These are phyloP conservation scores for Drosophila seclusa DNA, from an alignment of 2,888 invertebrate species.

Conservation along the genomic window DNA sequence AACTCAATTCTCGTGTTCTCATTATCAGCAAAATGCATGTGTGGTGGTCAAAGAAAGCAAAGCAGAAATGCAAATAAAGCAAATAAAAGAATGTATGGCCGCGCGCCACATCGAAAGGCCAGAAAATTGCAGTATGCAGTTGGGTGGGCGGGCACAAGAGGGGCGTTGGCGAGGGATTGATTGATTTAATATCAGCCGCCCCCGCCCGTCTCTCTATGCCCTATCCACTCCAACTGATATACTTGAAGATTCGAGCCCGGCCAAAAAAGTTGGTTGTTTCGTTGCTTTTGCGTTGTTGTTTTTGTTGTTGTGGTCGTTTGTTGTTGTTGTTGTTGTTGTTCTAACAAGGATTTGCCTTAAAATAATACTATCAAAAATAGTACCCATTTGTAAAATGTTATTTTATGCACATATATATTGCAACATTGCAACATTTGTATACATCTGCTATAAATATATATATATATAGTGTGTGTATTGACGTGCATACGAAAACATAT, in stretches of 20 bases:
- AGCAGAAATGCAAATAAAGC: constrained; percentile 76
- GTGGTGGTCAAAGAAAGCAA: constrained; percentile 60
- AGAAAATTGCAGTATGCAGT: constrained; percentile 16
- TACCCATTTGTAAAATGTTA: constrained; percentile 68
- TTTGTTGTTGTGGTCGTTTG: constrained; percentile 38
- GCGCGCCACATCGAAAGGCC: constrained; percentile 34
- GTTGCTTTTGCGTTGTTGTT: constrained; percentile 39
- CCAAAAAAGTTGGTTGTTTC: constrained; percentile 32
- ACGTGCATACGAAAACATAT: constrained; percentile 84
- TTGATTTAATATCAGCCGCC: constrained; percentile 1
- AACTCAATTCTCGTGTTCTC: constrained; percentile 10
- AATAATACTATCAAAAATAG: constrained; percentile 81
- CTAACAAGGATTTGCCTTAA: constrained; percentile 74
- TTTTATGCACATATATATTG: constrained; percentile 59
- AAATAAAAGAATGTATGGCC: constrained; percentile 76
- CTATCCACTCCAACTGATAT: neutral
- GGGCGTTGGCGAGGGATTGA: neutral
- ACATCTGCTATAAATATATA: constrained; percentile 61
- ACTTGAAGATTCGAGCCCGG: constrained; percentile 12
- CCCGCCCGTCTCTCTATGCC: neutral
- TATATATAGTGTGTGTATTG: constrained; percentile 51
- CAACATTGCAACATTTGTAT: constrained; percentile 60
- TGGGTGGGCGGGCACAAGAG: neutral
- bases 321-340: constrained; percentile 58
- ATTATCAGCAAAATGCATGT: constrained; percentile 60